Conservation (phyloP, 2,888 invertebrate species). For the Malachius bipustulatus region DNA sequence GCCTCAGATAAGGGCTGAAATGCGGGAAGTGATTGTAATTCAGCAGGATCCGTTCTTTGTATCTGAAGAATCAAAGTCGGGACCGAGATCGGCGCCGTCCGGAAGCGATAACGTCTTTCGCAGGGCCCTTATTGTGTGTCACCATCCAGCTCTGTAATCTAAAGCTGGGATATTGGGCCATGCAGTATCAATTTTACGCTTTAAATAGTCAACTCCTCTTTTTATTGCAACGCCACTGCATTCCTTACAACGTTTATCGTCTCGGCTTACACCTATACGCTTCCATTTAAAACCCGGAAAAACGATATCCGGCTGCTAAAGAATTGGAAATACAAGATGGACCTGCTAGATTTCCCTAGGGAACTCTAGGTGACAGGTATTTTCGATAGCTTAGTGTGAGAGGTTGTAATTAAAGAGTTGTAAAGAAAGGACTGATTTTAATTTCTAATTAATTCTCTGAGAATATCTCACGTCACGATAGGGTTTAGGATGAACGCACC, state of each 20-base stretch:
- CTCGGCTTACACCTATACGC: background rate
- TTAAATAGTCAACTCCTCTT: constrained; percentile 13
- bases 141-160: constrained; percentile 17
- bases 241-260: background rate
- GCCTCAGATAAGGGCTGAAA: constrained; percentile 33
- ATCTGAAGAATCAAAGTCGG: constrained; percentile 19
- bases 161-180: constrained; percentile 16
- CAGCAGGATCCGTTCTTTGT: background rate
- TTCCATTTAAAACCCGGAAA: no score
- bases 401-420: no score
- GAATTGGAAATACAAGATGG: no score
- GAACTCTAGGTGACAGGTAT: no score
- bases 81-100: constrained; percentile 9
- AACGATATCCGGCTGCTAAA: no score
- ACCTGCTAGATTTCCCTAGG: no score
- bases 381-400: no score
- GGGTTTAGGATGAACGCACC: no score
- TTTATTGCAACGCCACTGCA: constrained; percentile 5
- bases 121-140: constrained; percentile 14
- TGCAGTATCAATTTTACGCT: constrained; percentile 20
- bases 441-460: no score
- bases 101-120: constrained; percentile 15
- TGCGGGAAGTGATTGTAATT: constrained; percentile 25
- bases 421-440: no score
- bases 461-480: no score